phyloP scores from a whole-genome alignment of 64 coral and sea anemone species.

The Stylophora pistillata region DNA sequence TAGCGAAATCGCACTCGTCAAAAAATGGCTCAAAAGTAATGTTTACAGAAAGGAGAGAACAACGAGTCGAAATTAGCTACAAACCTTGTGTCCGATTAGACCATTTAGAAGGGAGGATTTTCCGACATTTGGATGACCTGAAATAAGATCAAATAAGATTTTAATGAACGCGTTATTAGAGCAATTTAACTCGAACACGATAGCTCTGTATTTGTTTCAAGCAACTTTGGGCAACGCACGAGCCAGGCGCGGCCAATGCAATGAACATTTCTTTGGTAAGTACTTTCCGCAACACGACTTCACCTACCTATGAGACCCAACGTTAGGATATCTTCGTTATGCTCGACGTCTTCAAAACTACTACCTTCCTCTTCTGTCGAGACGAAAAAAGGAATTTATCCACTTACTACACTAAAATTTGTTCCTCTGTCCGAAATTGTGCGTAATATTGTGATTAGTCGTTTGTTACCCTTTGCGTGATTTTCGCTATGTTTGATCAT shows the following conservation, averaged over 20 bases:
- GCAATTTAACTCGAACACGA: not conserved
- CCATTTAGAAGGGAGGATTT: conserved; percentile 97
- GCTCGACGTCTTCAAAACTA: conserved; percentile 78
- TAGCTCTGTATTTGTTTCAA: too few species aligned
- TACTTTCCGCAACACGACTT: too few species aligned
- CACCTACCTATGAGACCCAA: conserved; percentile 80
- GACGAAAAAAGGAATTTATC: not conserved
- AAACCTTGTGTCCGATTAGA: conserved; percentile 89
- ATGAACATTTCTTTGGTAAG: too few species aligned
- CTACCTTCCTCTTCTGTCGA: conserved; percentile 65
- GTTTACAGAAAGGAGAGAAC: not conserved
- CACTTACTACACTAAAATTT: not conserved
- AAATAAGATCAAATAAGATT: not conserved
- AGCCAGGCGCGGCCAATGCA: too few species aligned
- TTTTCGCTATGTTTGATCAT: too few species aligned
- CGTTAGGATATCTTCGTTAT: conserved; percentile 76
- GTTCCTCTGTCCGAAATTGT: not conserved
- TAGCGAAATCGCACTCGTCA: too few species aligned
- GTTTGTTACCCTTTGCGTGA: too few species aligned
- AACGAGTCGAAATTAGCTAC: too few species aligned
- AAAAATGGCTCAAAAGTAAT: too few species aligned
- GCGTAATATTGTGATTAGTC: not conserved
- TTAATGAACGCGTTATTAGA: not conserved
- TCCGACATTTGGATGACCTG: conserved; percentile 99
- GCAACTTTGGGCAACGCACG: too few species aligned